Evolutionary conservation across 1,140 invertebrate genomes (phyloP), one percentile per base, ranked within the genome.

Genomic region (Alviniconcha marisindica): DNA sequence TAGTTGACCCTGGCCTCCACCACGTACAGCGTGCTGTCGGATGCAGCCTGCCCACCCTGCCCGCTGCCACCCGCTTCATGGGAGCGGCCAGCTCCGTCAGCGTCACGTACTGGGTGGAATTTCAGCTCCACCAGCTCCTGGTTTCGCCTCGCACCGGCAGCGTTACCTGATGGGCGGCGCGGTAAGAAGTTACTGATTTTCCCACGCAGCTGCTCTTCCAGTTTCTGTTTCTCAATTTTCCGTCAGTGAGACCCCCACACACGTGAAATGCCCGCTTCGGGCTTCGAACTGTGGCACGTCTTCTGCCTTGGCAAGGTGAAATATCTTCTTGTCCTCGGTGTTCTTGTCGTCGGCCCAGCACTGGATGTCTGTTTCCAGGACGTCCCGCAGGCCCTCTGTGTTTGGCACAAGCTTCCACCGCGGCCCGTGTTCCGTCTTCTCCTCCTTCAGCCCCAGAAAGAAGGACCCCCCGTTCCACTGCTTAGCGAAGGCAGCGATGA

Each of bases 261-360:
- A 76, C 21, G 31, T 76, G 73, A 76, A 76, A 10, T 31, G 38
- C 40, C 73, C 73, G 42, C 24, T 76, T 7, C 33, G n/a, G 73
- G n/a, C 21, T 33, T 76, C 73, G 42, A 28, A 48, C 18, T 38
- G 48, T 28, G 73, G 73, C 73, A 76, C 73, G 73, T 76, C 42
- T 1, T 31, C 28, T 33, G 48, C 73, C 10, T n/a, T 76, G 44
- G 73, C 42, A 5, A 76, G 14, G 44, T 76, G 73, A 24, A 42
- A 73, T 18, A 73, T n/a, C 36, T 73, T 40, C 42, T 15, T 76
- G 42, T 48, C 42, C 40, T 51, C 73, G 7, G 21, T 3, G 73
- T 76, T 76, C 73, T 51, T 76, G 31, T 76, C 73, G 42, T 76
- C 73, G 24, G 21, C 42, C 73, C 73, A 76, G 73, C 48, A 76